These are phyloP conservation scores for Stigmatopora nigra DNA, from an alignment of 2,113 vertebrate genomes.

Conservation along the genomic window DNA sequence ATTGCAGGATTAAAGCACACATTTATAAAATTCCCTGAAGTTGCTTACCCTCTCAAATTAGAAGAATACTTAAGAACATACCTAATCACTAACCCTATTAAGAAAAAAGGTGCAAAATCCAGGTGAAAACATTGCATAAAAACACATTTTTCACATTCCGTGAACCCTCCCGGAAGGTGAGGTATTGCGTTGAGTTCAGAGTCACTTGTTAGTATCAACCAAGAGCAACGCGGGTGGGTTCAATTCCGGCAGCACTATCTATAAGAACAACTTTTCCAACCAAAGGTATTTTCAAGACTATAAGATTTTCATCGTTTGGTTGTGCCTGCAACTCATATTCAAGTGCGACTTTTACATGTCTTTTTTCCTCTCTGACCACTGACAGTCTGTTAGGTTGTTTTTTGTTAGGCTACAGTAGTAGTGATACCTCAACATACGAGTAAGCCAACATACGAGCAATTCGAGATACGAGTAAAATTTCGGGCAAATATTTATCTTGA, in stretches of 20 bases:
- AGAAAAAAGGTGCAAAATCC: slow-evolving; percentile 40
- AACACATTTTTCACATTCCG: slow-evolving; percentile 14
- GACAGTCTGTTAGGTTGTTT: no score
- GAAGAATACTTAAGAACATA: not conserved
- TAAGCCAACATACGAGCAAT: no score
- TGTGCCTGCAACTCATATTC: no score
- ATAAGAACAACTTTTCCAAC: not conserved
- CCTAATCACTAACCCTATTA: slow-evolving; percentile 29
- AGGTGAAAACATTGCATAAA: slow-evolving; percentile 41
- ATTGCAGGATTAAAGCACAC: slow-evolving; percentile 14
- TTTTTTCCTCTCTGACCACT: no score
- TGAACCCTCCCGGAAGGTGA: slow-evolving; percentile 15
- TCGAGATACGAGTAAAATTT: no score
- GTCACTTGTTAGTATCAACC: slow-evolving; percentile 6
- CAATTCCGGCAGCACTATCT: slow-evolving; percentile 8
- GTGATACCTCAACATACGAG: no score
- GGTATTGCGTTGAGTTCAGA: slow-evolving; percentile 4
- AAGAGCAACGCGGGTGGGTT: slow-evolving; percentile 22
- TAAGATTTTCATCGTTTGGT: no score
- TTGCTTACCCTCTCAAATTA: slow-evolving; percentile 29
- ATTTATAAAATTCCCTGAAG: slow-evolving; percentile 58
- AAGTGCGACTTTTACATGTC: no score
- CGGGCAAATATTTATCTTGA: no score
- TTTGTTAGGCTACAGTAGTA: no score
- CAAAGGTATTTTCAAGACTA: no score